Conservation (phyloP, 2,888 invertebrate genomes). For the Labia minor region DNA sequence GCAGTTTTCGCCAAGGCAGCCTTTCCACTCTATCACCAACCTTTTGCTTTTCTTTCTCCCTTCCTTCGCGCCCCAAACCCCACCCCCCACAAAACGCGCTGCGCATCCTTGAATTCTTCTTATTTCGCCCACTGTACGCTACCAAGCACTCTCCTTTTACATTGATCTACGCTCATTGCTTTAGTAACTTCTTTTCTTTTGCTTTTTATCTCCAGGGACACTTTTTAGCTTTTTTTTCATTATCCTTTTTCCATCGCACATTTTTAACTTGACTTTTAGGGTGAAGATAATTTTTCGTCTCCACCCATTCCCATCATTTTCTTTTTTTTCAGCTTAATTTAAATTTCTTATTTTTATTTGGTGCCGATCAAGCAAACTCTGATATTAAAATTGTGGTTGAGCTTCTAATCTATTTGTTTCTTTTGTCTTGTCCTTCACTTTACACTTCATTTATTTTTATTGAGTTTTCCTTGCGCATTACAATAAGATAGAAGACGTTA, state of each 20-base stretch:
- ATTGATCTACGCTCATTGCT: conserved; percentile 3
- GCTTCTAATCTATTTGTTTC: conserved; percentile 13
- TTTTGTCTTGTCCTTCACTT: conserved; percentile 13
- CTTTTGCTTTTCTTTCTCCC: neutral
- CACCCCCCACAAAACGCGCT: neutral
- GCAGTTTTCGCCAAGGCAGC: too few relatives aligned
- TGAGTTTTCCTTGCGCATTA: conserved; percentile 7
- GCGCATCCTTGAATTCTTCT: conserved; percentile 8
- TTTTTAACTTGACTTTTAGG: conserved; percentile 3
- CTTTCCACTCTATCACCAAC: conserved; percentile 8
- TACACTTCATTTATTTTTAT: conserved; percentile 13
- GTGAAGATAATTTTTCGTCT: neutral
- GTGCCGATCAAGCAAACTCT: neutral
- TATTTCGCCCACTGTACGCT: neutral
- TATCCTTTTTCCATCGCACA: neutral
- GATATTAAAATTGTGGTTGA: conserved; percentile 7
- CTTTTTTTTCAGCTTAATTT: neutral
- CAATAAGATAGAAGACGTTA: conserved; percentile 8
- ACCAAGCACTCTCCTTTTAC: neutral
- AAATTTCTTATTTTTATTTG: conserved; percentile 13
- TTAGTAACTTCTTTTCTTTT: conserved; percentile 13
- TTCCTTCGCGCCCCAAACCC: neutral
- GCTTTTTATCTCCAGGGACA: conserved; percentile 5
- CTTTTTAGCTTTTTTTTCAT: conserved; percentile 13
- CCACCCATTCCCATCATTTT: neutral